Evolutionary conservation across 2,888 invertebrate genomes (phyloP), one percentile per base, ranked within the genome.

Genomic region (Drosophila percnosoma): DNA sequence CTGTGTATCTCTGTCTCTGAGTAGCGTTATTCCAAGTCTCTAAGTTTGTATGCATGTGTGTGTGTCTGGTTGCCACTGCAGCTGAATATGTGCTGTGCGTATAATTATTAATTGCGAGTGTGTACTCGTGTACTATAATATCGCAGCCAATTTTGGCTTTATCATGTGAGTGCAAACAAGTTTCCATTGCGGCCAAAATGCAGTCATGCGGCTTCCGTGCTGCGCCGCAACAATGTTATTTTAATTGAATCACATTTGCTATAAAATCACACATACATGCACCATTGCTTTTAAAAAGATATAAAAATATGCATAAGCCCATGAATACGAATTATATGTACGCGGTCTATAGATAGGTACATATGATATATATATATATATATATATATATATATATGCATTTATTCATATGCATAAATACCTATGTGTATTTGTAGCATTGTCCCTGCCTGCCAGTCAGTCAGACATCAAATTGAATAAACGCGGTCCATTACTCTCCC

Each of bases 391-490:
- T 34, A 11, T 34, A 34, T 34, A 68, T 45, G 10, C 31, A 13
- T 49, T 52, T n/a, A 69, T 42, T 55, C 42, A 33, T 8, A 33
- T n/a, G 21, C 29, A 40, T 40, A 21, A 45, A 40, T 55, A 27
- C 15, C 15, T 31, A 27, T 48, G 29, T 53, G 13, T 48, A 31
- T 51, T n/a, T 69, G 42, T 31, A 24, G 18, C 21, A 68, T 60
- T 76, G 51, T 54, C 74, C 65, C 64, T 69, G 65, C 21, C 31
- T 57, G 80, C 68, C 72, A 70, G 75, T 54, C 80, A 71, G 76
- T 83, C 90, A 74, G 77, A 78, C 83, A 85, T 90, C 83, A 88
- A 90, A 88, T 90, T 90, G 88, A 86, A 88, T 90, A 86, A 90
- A 74, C 77, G 79, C 78, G 82, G 81, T 83, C 83, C 78, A 84